Conservation (phyloP, 2,797 vertebrate genomes). For the Rachycentron canadum region DNA sequence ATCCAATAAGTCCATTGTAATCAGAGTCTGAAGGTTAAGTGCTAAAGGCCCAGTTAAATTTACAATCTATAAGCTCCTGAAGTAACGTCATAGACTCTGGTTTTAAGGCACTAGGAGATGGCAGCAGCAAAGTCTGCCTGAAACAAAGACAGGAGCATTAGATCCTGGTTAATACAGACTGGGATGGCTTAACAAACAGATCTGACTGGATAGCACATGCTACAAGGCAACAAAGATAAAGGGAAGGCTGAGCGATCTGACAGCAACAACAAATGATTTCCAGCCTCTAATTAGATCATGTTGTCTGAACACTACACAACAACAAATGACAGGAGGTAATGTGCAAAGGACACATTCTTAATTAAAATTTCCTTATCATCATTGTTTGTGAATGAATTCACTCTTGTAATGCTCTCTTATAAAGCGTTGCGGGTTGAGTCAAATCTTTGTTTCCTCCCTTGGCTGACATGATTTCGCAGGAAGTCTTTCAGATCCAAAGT, state of each 20-base stretch:
- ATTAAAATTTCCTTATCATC: slow-evolving; percentile 56
- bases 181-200: slow-evolving; percentile 93
- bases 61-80: slow-evolving; percentile 84
- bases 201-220: slow-evolving; percentile 91
- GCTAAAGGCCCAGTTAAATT: slow-evolving; percentile 92
- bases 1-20: slow-evolving; percentile 55
- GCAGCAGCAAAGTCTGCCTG: slow-evolving; percentile 89
- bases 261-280: slow-evolving; percentile 39
- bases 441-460: slow-evolving; percentile 69
- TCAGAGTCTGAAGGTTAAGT: slow-evolving; percentile 90
- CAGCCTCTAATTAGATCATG: slow-evolving; percentile 65
- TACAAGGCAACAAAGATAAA: slow-evolving; percentile 96
- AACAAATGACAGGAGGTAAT: slow-evolving; percentile 93
- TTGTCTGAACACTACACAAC: slow-evolving; percentile 85
- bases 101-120: slow-evolving; percentile 97
- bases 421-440: slow-evolving; percentile 88
- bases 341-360: slow-evolving; percentile 94
- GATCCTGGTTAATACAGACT: slow-evolving; percentile 85
- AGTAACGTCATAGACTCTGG: slow-evolving; percentile 84
- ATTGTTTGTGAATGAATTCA: slow-evolving; percentile 36
- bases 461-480: slow-evolving; percentile 53
- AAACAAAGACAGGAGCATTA: slow-evolving; percentile 80
- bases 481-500: slow-evolving; percentile 43
- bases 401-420: slow-evolving; percentile 60
- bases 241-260: slow-evolving; percentile 43